Evolutionary conservation across 2,113 vertebrate species (phyloP).

Genomic region (Ondatra zibethicus): DNA sequence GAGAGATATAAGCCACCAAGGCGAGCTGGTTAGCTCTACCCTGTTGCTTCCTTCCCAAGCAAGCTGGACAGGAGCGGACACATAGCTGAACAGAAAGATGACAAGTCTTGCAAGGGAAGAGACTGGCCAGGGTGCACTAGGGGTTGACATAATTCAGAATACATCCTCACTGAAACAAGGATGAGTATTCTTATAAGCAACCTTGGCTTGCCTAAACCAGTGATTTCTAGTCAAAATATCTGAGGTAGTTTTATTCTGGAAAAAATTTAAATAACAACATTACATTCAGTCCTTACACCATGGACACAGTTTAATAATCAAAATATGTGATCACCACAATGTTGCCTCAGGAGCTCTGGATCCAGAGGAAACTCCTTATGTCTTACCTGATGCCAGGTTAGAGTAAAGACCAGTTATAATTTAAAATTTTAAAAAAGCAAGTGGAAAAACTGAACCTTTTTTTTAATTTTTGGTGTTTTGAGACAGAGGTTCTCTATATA

Average conservation of each 20-base stretch:
- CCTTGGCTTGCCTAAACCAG: not conserved
- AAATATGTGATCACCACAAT: not conserved
- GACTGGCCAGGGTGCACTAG: not conserved
- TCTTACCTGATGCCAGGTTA: not conserved
- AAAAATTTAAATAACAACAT: not conserved
- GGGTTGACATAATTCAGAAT: not conserved
- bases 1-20: not conserved
- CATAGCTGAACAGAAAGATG: not conserved
- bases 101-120: not conserved
- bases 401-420: not conserved
- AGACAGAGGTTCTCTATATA: not conserved
- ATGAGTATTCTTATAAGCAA: not conserved
- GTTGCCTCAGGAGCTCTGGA: not conserved
- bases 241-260: not conserved
- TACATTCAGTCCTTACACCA: not conserved
- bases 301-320: not conserved
- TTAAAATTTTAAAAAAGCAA: not conserved
- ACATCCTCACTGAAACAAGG: not conserved
- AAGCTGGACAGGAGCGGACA: not conserved
- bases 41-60: not conserved
- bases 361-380: not conserved
- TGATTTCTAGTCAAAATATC: not conserved
- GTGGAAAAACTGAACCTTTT: not conserved
- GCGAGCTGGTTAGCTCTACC: not conserved
- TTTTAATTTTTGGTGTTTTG: not conserved